A percentile compares a stretch with the other conserved stretches of the same genome.
Evolutionary conservation across 2,888 invertebrate genomes (phyloP).

Genomic region (Aelia acuminata): DNA sequence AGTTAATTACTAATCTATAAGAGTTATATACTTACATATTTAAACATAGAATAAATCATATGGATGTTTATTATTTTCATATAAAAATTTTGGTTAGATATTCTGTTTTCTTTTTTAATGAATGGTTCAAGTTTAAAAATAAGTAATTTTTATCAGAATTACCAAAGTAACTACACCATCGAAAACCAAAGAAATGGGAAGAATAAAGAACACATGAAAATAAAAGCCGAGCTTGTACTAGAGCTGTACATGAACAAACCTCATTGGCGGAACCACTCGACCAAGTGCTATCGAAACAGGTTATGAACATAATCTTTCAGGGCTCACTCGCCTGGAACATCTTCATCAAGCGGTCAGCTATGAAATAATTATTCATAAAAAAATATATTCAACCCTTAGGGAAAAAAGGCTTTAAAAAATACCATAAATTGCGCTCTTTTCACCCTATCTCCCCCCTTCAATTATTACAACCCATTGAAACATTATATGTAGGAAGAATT

Average conservation of each 20-base stretch:
- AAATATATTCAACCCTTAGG: background rate
- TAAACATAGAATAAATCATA: too few relatives aligned
- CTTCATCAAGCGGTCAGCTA: background rate
- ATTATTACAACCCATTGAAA: conserved; percentile 3
- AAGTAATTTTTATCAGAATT: background rate
- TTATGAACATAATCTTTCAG: background rate
- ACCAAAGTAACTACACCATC: background rate
- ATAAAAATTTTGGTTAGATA: too few relatives aligned
- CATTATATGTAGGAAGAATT: background rate
- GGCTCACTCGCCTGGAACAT: background rate
- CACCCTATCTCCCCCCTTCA: too few relatives aligned
- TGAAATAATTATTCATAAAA: background rate
- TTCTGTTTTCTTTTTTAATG: too few relatives aligned
- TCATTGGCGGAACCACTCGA: background rate
- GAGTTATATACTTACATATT: too few relatives aligned
- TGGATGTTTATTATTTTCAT: too few relatives aligned
- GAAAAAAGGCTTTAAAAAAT: background rate
- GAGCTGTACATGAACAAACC: background rate
- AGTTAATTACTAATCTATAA: too few relatives aligned
- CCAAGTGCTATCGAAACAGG: background rate
- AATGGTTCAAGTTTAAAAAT: too few relatives aligned
- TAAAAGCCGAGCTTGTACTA: background rate
- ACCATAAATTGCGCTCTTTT: too few relatives aligned
- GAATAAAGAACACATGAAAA: background rate
- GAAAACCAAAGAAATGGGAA: too few relatives aligned